A percentile compares a stretch with the other conserved stretches of the same genome.
Evolutionary conservation across 2,888 invertebrate species (phyloP).

Genomic region (Leptogaster cylindrica): DNA sequence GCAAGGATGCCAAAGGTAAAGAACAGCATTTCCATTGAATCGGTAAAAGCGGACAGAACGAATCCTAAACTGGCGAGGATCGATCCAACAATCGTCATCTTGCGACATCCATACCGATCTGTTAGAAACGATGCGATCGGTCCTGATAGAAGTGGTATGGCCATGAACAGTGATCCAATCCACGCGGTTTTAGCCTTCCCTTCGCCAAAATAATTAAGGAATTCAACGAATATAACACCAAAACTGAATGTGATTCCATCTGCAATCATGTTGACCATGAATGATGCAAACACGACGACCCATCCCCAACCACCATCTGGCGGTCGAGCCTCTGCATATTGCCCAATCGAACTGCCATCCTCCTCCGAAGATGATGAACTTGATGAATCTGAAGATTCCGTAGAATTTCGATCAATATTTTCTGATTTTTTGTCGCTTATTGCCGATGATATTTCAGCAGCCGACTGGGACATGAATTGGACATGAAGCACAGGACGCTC

Average conservation of each 20-base stretch:
- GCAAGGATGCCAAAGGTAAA: slow-evolving; percentile 84
- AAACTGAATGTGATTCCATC: slow-evolving; percentile 93
- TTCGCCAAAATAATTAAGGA: slow-evolving; percentile 83
- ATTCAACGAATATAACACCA: slow-evolving; percentile 86
- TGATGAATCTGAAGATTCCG: slow-evolving; percentile 62
- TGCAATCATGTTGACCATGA: slow-evolving; percentile 87
- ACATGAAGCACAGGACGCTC: slow-evolving; percentile 65
- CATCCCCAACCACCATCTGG: slow-evolving; percentile 94
- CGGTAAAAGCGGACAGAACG: slow-evolving; percentile 75
- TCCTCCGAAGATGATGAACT: slow-evolving; percentile 65
- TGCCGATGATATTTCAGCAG: slow-evolving; percentile 10
- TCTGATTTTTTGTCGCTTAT: slow-evolving; percentile 12
- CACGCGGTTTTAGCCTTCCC: slow-evolving; percentile 87
- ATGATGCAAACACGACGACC: slow-evolving; percentile 88
- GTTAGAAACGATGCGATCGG: slow-evolving; percentile 85
- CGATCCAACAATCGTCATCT: slow-evolving; percentile 79
- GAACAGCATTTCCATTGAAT: slow-evolving; percentile 78
- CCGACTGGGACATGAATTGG: slow-evolving; percentile 61
- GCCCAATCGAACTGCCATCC: slow-evolving; percentile 69
- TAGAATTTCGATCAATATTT: slow-evolving; percentile 56
- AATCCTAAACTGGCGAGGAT: slow-evolving; percentile 78
- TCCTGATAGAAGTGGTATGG: slow-evolving; percentile 85
- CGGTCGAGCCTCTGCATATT: slow-evolving; percentile 72
- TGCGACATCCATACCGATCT: slow-evolving; percentile 81
- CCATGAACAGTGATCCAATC: slow-evolving; percentile 90